Evolutionary conservation across 2,797 vertebrate genomes (phyloP).

Genomic region (Cyprinella venusta): DNA sequence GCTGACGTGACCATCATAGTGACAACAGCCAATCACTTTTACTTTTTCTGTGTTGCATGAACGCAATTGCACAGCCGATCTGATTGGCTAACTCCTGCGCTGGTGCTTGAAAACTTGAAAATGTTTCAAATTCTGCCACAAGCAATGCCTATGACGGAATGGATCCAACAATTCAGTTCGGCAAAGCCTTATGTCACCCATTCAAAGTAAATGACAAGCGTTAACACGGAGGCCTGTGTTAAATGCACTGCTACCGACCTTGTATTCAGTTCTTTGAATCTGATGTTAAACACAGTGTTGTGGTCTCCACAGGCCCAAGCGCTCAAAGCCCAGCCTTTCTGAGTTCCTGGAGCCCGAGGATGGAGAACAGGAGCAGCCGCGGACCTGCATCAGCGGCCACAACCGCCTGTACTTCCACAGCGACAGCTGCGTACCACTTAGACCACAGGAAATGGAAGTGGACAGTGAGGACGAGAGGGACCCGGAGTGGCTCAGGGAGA

Average conservation of each 20-base stretch:
- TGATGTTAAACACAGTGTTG: neutral
- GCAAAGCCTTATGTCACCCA: too few relatives aligned
- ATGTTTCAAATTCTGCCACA: too few relatives aligned
- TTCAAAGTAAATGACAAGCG: too few relatives aligned
- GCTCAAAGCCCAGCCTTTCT: constrained; percentile 95
- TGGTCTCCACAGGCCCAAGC: constrained; percentile 85
- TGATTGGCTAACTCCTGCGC: too few relatives aligned
- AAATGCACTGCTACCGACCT: neutral
- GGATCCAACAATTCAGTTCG: too few relatives aligned
- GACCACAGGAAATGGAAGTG: constrained; percentile 98
- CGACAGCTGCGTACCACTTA: constrained; percentile 95
- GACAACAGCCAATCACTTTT: too few relatives aligned
- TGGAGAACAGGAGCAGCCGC: constrained; percentile 93
- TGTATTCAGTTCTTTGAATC: neutral
- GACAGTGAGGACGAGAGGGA: constrained; percentile 98
- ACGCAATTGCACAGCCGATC: too few relatives aligned
- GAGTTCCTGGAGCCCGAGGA: constrained; percentile 98
- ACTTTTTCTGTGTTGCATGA: too few relatives aligned
- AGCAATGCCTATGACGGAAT: too few relatives aligned
- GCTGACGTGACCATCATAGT: too few relatives aligned
- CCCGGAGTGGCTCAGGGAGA: constrained; percentile 96
- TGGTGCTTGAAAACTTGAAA: too few relatives aligned
- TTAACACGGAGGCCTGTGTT: too few relatives aligned
- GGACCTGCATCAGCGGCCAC: constrained; percentile 96
- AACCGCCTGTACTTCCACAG: constrained; percentile 99